Base-by-base conservation (phyloP, 2,797 vertebrate species). In the Furcifer pardalis region DNA sequence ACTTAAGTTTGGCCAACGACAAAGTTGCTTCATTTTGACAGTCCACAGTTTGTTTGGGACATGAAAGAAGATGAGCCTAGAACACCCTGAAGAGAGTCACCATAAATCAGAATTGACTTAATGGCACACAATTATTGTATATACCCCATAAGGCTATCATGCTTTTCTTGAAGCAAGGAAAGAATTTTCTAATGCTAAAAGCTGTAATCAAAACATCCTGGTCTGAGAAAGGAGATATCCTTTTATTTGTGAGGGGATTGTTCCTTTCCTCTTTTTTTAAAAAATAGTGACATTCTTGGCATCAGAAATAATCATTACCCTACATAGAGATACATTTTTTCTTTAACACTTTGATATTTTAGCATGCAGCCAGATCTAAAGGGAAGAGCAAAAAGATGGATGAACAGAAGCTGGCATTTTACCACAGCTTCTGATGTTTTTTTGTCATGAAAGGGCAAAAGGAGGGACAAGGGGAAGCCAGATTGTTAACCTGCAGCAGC, bases 401-500 rank as follows among this genome's bases (percentile, higher is more conserved):
- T 52, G 44, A 81, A 76, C 46, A 42, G 19, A 74, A 84, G 52
- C 23, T 87, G 25, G 60, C 40, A 73, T 84, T 90, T 87, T 87
- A 76, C 59, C 72, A 78, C 73, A 44, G 63, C 83, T 82, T 78
- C 74, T 90, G 62, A 76, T 46, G 63, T 19, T 65, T 83, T 78
- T 62, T 68, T 90, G 87, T 89, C 86, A 85, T 85, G 88, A 83
- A 93, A 91, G 87, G 77, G 90, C 85, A 79, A 74, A 88, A 78
- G 85, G 88, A 60, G 84, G 88, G 84, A 56, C 62, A 52, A 90
- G 69, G 76, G 60, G 77, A 72, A 91, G 93, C 87, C 91, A 94
- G 93, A 92, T 74, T 92, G 89, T 93, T 94, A 95, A 91, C 91
- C 92, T 92, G 93, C 77, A 82, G 90, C 91, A 95, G 93, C 94